Evolutionary conservation across 1,140 invertebrate species (phyloP).

Genomic region (Brachionus calyciflorus): DNA sequence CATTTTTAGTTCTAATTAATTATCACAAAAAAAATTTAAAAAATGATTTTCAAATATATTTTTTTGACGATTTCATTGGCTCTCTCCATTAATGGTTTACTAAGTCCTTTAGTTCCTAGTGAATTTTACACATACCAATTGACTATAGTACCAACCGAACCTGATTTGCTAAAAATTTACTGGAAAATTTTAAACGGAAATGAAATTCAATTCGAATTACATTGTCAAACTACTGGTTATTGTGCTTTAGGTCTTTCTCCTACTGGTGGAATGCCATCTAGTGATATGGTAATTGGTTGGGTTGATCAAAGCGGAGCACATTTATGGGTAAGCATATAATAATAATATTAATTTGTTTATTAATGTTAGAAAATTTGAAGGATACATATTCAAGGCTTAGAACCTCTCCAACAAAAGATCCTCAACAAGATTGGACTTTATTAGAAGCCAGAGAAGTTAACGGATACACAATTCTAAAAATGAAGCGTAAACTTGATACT

Average conservation of each 20-base stretch:
- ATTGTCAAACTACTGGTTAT: constrained; percentile 69
- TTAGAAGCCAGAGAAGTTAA: constrained; percentile 33
- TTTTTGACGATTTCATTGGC: no score
- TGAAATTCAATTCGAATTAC: constrained; percentile 21
- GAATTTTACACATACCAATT: constrained; percentile 7
- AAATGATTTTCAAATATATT: no score
- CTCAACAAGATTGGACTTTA: constrained; percentile 14
- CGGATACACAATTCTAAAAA: constrained; percentile 14
- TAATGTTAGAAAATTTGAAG: background rate
- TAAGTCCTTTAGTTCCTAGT: constrained; percentile 34
- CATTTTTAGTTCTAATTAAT: no score
- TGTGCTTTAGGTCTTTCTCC: constrained; percentile 76
- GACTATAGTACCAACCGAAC: background rate
- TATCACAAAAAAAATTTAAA: no score
- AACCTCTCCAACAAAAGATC: background rate
- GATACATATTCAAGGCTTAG: constrained; percentile 11
- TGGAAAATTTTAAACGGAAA: constrained; percentile 24
- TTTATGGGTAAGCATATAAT: background rate
- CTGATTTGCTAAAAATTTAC: constrained; percentile 19
- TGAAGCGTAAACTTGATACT: constrained; percentile 21
- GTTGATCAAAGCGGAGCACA: background rate
- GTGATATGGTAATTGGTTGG: constrained; percentile 70
- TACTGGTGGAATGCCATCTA: constrained; percentile 72
- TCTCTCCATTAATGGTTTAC: no score
- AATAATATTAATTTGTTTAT: background rate